Conservation (phyloP, 2,113 vertebrate genomes). For the Cololabis saira region DNA sequence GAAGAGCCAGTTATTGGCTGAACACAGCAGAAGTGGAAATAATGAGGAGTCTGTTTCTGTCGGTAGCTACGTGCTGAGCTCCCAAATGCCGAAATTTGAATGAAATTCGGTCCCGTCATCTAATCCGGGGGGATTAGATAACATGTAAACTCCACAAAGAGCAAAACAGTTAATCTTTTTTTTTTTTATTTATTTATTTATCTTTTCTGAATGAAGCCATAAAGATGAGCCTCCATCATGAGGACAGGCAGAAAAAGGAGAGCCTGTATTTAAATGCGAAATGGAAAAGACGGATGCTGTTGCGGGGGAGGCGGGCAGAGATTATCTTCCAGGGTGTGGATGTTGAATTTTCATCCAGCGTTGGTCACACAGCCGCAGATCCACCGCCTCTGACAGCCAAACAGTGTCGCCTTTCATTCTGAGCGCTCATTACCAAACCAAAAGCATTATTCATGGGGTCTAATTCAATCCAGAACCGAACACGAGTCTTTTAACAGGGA, state of each 20-base stretch:
- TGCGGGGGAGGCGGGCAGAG: conserved; percentile 9
- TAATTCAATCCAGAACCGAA: conserved; percentile 52
- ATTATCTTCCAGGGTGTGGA: conserved; percentile 62
- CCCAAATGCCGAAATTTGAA: conserved; percentile 38
- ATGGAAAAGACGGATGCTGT: too few species aligned
- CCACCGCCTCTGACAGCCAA: conserved; percentile 52
- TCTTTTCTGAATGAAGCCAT: neutral
- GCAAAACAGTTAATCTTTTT: neutral
- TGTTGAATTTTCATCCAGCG: conserved; percentile 46
- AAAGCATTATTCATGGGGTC: conserved; percentile 66
- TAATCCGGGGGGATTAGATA: neutral
- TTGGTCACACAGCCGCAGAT: conserved; percentile 44
- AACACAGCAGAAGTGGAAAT: conserved; percentile 57
- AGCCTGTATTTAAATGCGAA: too few species aligned
- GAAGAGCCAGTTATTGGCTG: conserved; percentile 52
- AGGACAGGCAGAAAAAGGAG: too few species aligned
- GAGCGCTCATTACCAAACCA: conserved; percentile 69
- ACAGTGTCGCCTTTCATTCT: conserved; percentile 74
- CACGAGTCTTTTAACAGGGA: neutral
- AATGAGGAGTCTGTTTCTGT: conserved; percentile 52
- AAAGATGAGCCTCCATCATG: conserved; percentile 6
- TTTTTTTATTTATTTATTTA: too few species aligned
- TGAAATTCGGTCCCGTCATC: conserved; percentile 2
- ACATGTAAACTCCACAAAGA: conserved; percentile 8
- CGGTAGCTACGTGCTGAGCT: neutral